Conservation (phyloP, 2,797 vertebrate genomes). For the Hydrophis major region DNA sequence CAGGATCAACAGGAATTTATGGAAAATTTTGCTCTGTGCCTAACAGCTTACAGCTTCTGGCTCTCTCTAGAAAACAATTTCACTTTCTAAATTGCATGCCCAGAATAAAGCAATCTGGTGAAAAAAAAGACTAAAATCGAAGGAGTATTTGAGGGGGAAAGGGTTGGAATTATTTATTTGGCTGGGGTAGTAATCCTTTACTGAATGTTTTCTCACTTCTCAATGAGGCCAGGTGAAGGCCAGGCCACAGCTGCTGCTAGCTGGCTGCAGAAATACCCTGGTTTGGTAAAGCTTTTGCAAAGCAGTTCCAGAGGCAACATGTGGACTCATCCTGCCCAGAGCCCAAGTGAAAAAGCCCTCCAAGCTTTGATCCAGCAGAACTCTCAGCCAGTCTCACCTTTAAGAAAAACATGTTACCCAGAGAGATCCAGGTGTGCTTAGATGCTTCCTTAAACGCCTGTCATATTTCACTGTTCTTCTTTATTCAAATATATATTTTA, state of each 20-base stretch:
- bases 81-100: constrained; percentile 52
- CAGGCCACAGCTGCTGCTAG: constrained; percentile 38
- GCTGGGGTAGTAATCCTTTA: constrained; percentile 19
- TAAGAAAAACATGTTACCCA: background rate
- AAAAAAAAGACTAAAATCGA: constrained; percentile 18
- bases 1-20: constrained; percentile 75
- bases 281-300: constrained; percentile 29
- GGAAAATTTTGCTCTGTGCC: constrained; percentile 68
- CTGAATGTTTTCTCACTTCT: constrained; percentile 39
- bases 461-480: background rate
- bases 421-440: background rate
- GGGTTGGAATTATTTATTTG: background rate
- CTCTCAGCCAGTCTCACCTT: background rate
- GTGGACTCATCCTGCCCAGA: background rate
- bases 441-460: background rate
- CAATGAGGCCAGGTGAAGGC: constrained; percentile 44
- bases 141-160: constrained; percentile 16
- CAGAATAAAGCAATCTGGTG: constrained; percentile 23
- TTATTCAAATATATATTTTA: background rate
- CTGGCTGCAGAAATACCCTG: constrained; percentile 18
- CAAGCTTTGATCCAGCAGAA: background rate
- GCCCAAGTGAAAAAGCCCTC: background rate
- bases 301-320: background rate
- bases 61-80: constrained; percentile 51
- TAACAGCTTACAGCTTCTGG: constrained; percentile 43